Conservation (phyloP, 1,140 invertebrate genomes). For the Cheumatopsyche charites region DNA sequence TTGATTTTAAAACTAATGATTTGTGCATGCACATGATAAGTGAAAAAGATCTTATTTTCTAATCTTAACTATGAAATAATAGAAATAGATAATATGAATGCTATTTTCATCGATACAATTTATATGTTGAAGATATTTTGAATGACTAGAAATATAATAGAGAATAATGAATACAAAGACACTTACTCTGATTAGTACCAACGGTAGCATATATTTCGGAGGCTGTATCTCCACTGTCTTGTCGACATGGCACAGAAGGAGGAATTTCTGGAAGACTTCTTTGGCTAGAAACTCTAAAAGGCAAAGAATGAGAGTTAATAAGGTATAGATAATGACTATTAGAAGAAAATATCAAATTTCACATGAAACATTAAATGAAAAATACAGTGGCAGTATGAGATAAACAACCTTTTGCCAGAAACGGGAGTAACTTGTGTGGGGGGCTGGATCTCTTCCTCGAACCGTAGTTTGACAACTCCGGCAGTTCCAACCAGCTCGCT, state of each 20-base stretch:
- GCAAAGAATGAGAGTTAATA: not conserved
- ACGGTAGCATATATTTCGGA: slow-evolving; percentile 61
- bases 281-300: slow-evolving; percentile 50
- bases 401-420: slow-evolving; percentile 58
- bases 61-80: too few species aligned
- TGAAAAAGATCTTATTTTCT: too few species aligned
- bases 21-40: not conserved
- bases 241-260: slow-evolving; percentile 55
- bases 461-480: slow-evolving; percentile 61
- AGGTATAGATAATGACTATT: not conserved
- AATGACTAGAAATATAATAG: too few species aligned
- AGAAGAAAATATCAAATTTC: not conserved
- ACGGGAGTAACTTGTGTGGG: slow-evolving; percentile 58
- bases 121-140: too few species aligned
- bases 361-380: not conserved
- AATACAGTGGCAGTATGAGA: not conserved
- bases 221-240: slow-evolving; percentile 60
- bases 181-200: slow-evolving; percentile 57
- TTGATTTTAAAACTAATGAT: not conserved
- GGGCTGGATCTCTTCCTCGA: slow-evolving; percentile 59
- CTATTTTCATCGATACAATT: too few species aligned
- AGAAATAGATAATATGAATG: too few species aligned
- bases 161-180: not conserved
- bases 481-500: slow-evolving; percentile 62
- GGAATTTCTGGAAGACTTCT: slow-evolving; percentile 61